Conservation (phyloP, 1,140 invertebrate genomes). For the Drosophila pachea region DNA sequence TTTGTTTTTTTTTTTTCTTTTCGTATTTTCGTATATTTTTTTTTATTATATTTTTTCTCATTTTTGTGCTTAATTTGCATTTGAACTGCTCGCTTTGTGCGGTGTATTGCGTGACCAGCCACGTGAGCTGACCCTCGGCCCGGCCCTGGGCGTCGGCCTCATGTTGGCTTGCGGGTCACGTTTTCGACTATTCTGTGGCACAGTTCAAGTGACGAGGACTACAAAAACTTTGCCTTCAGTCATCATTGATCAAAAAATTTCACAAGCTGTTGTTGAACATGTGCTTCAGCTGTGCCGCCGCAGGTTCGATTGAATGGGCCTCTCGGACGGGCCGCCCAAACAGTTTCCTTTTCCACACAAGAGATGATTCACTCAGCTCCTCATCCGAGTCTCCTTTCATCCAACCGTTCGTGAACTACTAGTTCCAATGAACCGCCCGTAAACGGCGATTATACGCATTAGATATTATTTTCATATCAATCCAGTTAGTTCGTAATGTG, state of each 20-base stretch:
- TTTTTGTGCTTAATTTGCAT: constrained; percentile 42
- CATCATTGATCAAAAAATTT: constrained; percentile 13
- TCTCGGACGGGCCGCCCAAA: no score
- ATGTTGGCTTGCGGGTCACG: constrained; percentile 35
- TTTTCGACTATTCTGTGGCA: constrained; percentile 8
- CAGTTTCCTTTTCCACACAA: no score
- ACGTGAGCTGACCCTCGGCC: constrained; percentile 22
- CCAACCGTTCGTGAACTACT: not conserved
- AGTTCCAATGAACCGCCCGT: not conserved
- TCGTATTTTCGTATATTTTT: not conserved
- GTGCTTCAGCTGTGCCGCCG: not conserved
- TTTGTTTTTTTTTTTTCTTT: constrained; percentile 8
- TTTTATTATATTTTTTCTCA: not conserved
- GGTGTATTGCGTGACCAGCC: constrained; percentile 40
- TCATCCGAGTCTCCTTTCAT: no score
- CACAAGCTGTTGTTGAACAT: not conserved
- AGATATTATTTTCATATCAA: no score
- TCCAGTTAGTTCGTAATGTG: no score
- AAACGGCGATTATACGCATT: no score
- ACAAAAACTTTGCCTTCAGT: not conserved
- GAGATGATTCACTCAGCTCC: no score
- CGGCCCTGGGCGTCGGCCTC: not conserved
- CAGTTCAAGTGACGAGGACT: constrained; percentile 1
- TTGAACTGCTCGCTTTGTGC: constrained; percentile 5
- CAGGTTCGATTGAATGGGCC: not conserved